Percentiles rank a stretch among this genome's conserved stretches.
Conservation (phyloP, 2,888 invertebrate species). For the Nomada hirtipes region DNA sequence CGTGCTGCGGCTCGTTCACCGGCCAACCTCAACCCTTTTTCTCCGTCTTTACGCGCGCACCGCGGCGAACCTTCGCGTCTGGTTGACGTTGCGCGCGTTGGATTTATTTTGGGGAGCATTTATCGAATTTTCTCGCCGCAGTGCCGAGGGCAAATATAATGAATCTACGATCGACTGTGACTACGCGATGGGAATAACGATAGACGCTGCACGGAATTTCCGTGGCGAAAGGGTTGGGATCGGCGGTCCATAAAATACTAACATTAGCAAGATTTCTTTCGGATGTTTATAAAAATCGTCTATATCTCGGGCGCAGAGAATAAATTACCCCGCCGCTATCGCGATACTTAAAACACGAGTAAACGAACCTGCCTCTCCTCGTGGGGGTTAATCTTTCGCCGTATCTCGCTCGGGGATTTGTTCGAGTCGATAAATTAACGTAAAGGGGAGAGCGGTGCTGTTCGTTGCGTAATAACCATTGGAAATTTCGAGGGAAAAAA, state of each 20-base stretch:
- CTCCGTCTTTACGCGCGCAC: conserved; percentile 53
- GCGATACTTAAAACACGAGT: conserved; percentile 11
- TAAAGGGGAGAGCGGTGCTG: not conserved
- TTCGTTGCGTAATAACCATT: conserved; percentile 57
- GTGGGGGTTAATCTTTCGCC: conserved; percentile 26
- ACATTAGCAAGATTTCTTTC: not conserved
- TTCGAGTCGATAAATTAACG: conserved; percentile 45
- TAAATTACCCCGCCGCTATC: conserved; percentile 19
- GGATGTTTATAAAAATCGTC: not conserved
- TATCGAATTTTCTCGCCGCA: too few relatives aligned
- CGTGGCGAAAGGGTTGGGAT: too few relatives aligned
- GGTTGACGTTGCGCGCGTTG: conserved; percentile 26
- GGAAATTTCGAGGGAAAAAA: conserved; percentile 16
- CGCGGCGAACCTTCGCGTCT: conserved; percentile 21
- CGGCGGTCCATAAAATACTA: not conserved
- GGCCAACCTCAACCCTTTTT: conserved; percentile 33
- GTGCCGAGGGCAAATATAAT: too few relatives aligned
- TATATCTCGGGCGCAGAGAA: not conserved
- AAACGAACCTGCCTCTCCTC: conserved; percentile 1
- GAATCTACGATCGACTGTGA: too few relatives aligned
- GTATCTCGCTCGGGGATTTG: conserved; percentile 31
- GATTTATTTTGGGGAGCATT: not conserved
- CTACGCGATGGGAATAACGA: too few relatives aligned
- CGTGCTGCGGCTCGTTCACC: conserved; percentile 13
- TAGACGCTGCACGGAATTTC: too few relatives aligned